Evolutionary conservation across 2,888 invertebrate genomes (phyloP), one percentile per base, ranked within the genome.

Genomic region (Drosophila setosimentum): DNA sequence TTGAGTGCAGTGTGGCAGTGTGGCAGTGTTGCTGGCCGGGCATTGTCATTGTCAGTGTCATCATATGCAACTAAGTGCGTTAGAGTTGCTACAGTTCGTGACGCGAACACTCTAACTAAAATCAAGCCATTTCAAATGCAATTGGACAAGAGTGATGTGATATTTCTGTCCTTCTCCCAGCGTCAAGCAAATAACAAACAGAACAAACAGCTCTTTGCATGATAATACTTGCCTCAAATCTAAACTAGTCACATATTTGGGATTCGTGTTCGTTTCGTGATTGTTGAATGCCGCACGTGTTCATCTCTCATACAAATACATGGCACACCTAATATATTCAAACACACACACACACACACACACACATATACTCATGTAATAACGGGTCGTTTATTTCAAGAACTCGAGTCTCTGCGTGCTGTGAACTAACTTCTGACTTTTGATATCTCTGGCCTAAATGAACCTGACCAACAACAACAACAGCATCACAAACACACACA

Each of bases 401-500:
- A 58, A 60, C 73, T 69, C 73, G 67, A 82, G 72, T 79, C 76
- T 72, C 76, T 73, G 70, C 58, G 70, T 62, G 54, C 60, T 69
- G 64, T 69, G 77, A 49, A 57, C 76, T 73, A 80, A 82, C 85
- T 87, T 89, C 78, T 84, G 83, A 89, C 86, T 87, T 85, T 84
- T 89, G 87, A 89, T 84, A 87, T 78, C 73, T 87, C 76, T 89
- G 82, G 82, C 80, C 86, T 70, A 89, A 86, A 86, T 82, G 80
- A 89, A 89, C 78, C 84, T 79, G 76, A 72, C 84, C 75, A 76
- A 65, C 68, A 65, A 60, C 74, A 65, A 45, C 54, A 64, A 55
- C 61, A 60, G 27, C 37, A 59, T 33, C 16, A 40, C 37, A 33
- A 37, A 54, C 35, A 54, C 27, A 54, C 32, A 11, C 30, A 32